A percentile compares a stretch with the other conserved stretches of the same genome.
Conservation (phyloP, 2,113 vertebrate species). For the Lepisosteus osseus region DNA sequence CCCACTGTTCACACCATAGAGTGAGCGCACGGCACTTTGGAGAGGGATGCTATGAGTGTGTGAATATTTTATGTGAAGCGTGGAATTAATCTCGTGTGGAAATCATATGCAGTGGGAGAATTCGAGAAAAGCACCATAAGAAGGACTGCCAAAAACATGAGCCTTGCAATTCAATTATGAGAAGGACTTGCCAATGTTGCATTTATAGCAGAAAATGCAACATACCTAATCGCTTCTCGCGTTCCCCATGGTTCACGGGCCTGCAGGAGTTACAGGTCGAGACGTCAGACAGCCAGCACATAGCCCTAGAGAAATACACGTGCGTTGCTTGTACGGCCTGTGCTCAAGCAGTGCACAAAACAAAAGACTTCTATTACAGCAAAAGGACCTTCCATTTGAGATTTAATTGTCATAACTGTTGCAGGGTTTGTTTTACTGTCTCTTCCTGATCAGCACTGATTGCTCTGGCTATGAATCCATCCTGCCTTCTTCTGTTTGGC, state of each 20-base stretch:
- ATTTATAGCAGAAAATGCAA: conserved; percentile 25
- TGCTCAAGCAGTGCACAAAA: no score
- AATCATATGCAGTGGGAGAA: conserved; percentile 1
- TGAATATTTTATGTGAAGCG: conserved; percentile 4
- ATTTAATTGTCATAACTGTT: no score
- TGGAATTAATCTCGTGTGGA: background rate
- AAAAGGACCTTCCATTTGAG: no score
- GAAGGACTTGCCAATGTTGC: conserved; percentile 23
- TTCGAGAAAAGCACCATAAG: background rate
- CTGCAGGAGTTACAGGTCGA: conserved; percentile 23
- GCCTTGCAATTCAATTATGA: conserved; percentile 30
- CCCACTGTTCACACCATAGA: background rate
- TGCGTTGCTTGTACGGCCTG: background rate
- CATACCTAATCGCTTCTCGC: conserved; percentile 24
- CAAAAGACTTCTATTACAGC: no score
- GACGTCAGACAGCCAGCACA: background rate
- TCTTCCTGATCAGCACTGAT: no score
- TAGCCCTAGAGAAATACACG: background rate
- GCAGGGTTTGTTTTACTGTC: no score
- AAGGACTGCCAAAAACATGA: conserved; percentile 21
- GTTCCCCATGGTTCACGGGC: conserved; percentile 17
- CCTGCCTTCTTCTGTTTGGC: no score
- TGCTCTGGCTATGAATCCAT: no score
- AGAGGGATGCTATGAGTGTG: background rate
- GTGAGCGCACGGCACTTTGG: background rate